A percentile compares a stretch with the other conserved stretches of the same genome.
Conservation (phyloP, 2,113 vertebrate species). For the Cheilinus undulatus region DNA sequence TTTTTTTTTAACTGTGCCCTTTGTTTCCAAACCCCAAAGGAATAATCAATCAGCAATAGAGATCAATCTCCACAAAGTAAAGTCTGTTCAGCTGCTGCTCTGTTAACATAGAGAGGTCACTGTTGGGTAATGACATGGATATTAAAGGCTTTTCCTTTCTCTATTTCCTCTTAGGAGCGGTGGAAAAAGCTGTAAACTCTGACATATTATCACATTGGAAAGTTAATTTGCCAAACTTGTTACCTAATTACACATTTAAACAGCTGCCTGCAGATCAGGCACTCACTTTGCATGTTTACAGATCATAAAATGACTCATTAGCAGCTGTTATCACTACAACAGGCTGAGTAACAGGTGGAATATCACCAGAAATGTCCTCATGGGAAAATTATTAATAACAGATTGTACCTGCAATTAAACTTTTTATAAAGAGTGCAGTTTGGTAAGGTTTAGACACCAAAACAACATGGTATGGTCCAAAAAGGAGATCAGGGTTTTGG, state of each 20-base stretch:
- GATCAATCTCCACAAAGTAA: neutral
- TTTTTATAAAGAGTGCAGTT: too few relatives aligned
- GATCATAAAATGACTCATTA: neutral
- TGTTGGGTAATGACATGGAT: neutral
- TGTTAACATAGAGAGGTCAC: neutral
- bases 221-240: neutral
- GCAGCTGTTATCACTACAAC: neutral
- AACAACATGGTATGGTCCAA: too few relatives aligned
- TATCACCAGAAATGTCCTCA: too few relatives aligned
- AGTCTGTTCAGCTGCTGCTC: neutral
- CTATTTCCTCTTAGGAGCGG: neutral
- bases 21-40: constrained; percentile 7
- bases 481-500: too few relatives aligned
- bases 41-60: constrained; percentile 33
- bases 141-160: neutral
- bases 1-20: constrained; percentile 5
- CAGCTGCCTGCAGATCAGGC: neutral
- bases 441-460: too few relatives aligned
- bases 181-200: neutral
- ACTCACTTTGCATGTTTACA: neutral
- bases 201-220: neutral
- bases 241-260: neutral
- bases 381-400: too few relatives aligned
- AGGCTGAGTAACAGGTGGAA: too few relatives aligned
- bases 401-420: too few relatives aligned